Conservation (phyloP, 2,888 invertebrate genomes). For the Meghimatium bilineatum region DNA sequence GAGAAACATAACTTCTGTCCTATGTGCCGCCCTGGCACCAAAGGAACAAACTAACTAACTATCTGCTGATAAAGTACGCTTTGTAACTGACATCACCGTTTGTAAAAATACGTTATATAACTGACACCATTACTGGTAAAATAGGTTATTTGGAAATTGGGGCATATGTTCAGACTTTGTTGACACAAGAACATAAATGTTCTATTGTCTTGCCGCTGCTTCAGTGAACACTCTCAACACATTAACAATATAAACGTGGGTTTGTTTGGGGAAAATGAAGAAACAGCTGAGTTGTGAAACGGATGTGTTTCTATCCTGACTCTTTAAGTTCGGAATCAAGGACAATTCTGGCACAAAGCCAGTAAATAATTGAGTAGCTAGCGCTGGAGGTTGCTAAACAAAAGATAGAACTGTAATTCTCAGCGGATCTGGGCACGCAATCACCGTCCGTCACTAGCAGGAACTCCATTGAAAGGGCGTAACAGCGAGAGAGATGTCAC, state of each 20-base stretch:
- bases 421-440: constrained; percentile 32
- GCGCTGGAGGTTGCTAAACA: constrained; percentile 24
- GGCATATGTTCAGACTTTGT: no score
- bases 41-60: no score
- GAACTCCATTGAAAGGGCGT: constrained; percentile 38
- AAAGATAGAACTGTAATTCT: constrained; percentile 39
- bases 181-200: neutral
- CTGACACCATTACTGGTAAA: no score
- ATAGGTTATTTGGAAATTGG: no score
- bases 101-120: no score
- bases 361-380: constrained; percentile 45
- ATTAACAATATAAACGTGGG: neutral
- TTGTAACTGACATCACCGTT: no score
- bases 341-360: constrained; percentile 7
- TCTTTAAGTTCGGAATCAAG: neutral
- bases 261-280: constrained; percentile 4
- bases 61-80: no score
- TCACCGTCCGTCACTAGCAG: constrained; percentile 42
- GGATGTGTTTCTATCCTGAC: neutral
- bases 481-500: constrained; percentile 39
- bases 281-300: constrained; percentile 17
- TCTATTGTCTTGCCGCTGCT: neutral
- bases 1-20: no score
- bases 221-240: neutral
- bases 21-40: no score